Base-by-base conservation (phyloP, 1,140 invertebrate species). In the Dreissena polymorpha region DNA sequence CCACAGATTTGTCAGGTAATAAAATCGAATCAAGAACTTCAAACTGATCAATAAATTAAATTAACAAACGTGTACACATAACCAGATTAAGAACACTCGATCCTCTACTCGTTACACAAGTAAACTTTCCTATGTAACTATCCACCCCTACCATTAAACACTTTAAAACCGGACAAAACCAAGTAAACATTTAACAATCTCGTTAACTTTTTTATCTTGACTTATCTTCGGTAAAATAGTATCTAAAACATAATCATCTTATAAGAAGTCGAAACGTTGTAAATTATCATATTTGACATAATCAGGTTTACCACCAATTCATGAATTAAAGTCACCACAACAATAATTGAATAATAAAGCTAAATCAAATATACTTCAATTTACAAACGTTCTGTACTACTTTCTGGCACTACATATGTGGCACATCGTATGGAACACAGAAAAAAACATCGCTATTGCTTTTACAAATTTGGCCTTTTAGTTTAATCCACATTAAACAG, bases 21-120 rank as follows among this genome's bases (percentile, higher is more conserved):
- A 74, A 63, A 74, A 63, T 74, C 29, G 53, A 25, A 16, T 63
- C 21, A 12, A 25, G 10, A 25, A 74, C 25, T 63, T n/a, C 25
- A 27, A 74, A 63, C 18, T 6, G 14, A 29, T 39, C 49, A 25
- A 74, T 18, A 25, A 27, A 10, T 63, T 60, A 50, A 29, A 74
- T 63, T 18, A 74, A 74, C 27, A 50, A 21, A 23, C 29, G 21
- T 63, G 39, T 51, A 74, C 72, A 60, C 64, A 63, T 29, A 23
- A 74, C 72, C 29, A 63, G 29, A 74, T 74, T 60, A 63, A 74
- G 29, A 74, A 74, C 53, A 27, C 72, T 74, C 29, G 21, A 27
- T 21, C 72, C 72, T 21, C 12, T n/a, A 29, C 18, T 25, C 21
- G 57, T 74, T 60, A 60, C 53, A 76, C 29, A 76, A 21, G 60